phyloP scores from a whole-genome alignment of 2,113 vertebrate genomes.

The Suricata suricatta region DNA sequence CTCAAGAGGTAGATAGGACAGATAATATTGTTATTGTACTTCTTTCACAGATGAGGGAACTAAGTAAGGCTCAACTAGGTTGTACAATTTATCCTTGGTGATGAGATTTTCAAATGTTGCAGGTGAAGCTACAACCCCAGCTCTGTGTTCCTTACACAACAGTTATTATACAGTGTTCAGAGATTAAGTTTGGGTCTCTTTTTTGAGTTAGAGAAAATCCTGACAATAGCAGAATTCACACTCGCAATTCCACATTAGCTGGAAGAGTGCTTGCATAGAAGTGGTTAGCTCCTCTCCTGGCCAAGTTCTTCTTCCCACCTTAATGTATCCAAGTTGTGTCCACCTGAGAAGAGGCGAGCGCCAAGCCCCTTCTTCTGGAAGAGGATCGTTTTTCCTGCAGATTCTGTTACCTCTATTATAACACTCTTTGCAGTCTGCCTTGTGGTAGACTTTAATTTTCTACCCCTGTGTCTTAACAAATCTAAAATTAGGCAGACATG shows the following conservation, averaged over 20 bases:
- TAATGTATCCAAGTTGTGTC: neutral
- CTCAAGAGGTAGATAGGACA: neutral
- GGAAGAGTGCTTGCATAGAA: neutral
- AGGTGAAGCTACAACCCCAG: neutral
- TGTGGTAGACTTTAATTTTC: neutral
- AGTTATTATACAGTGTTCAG: neutral
- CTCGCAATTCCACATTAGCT: neutral
- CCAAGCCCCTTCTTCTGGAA: neutral
- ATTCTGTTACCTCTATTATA: neutral
- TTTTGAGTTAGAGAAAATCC: neutral
- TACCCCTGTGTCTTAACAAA: neutral
- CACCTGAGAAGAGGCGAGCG: accelerated
- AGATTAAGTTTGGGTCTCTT: neutral
- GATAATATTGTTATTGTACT: neutral
- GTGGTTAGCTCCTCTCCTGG: neutral
- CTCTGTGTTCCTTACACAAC: neutral
- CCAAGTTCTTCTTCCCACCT: no score
- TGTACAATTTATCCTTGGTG: neutral
- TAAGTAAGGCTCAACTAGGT: neutral
- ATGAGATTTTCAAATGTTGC: neutral
- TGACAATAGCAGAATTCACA: neutral
- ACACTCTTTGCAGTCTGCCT: neutral
- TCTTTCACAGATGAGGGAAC: neutral
- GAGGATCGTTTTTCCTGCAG: neutral
- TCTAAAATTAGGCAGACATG: neutral